phyloP scores from a whole-genome alignment of 2,888 invertebrate species.

The Catonia carolina region DNA sequence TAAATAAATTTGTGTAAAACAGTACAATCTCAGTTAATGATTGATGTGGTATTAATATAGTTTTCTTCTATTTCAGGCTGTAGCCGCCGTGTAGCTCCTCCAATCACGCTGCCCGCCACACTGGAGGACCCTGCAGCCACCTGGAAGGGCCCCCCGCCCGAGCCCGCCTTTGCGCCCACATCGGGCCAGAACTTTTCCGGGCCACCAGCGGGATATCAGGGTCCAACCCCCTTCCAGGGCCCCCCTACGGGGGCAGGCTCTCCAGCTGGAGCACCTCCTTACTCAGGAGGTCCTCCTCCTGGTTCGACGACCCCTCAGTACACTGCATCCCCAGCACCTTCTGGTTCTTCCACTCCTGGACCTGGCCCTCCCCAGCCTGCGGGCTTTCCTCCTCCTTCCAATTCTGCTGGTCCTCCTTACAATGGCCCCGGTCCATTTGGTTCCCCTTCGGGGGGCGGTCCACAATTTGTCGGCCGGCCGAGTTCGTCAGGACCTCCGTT shows the following conservation, averaged over 20 bases:
- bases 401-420: conserved; percentile 51
- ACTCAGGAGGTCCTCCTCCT: conserved; percentile 57
- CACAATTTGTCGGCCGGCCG: conserved; percentile 58
- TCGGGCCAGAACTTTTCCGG: conserved; percentile 53
- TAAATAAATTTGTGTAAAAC: no score
- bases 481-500: conserved; percentile 43
- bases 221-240: conserved; percentile 53
- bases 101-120: conserved; percentile 61
- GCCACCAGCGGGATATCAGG: conserved; percentile 51
- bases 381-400: conserved; percentile 42
- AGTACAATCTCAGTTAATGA: no score
- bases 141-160: conserved; percentile 64
- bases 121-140: conserved; percentile 59
- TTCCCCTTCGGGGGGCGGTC: conserved; percentile 60
- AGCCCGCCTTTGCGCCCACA: conserved; percentile 48
- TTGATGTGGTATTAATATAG: conserved; percentile 13
- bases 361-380: conserved; percentile 51
- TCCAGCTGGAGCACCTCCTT: conserved; percentile 63
- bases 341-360: conserved; percentile 74
- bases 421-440: conserved; percentile 66
- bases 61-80: conserved; percentile 54
- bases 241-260: conserved; percentile 69
- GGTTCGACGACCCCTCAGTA: conserved; percentile 75
- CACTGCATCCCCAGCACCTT: conserved; percentile 79
- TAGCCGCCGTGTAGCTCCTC: conserved; percentile 68